These are phyloP conservation scores for Pocillopora grandis DNA, from an alignment of 92 coral and sea anemone species.

Conservation along the genomic window DNA sequence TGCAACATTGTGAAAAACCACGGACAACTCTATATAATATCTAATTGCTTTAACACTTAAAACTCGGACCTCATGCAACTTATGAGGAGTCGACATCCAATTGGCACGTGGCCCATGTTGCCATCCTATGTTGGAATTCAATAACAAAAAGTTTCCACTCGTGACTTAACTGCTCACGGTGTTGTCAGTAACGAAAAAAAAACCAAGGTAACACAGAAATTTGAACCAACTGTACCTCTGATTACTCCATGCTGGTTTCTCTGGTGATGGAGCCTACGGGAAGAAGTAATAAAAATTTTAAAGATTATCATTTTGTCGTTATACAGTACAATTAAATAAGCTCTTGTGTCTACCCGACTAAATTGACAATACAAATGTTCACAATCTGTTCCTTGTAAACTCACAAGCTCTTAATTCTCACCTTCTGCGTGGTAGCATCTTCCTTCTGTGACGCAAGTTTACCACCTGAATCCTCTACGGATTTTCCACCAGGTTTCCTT, in stretches of 20 bases:
- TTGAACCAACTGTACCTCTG: conserved; percentile 5
- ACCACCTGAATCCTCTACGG: neutral
- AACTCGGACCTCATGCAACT: no score
- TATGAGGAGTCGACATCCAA: no score
- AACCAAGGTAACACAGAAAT: neutral
- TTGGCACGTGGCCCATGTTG: no score
- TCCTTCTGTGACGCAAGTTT: neutral
- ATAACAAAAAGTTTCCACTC: no score
- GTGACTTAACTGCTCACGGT: no score
- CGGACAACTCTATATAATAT: no score
- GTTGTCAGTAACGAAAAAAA: neutral
- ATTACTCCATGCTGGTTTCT: conserved; percentile 35
- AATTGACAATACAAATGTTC: no score
- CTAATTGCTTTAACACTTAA: no score
- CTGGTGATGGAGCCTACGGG: conserved; percentile 6
- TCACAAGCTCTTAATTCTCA: neutral
- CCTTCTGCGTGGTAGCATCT: neutral
- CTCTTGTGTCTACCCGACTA: no score
- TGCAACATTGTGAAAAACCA: neutral
- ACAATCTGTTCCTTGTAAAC: no score
- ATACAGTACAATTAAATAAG: no score
- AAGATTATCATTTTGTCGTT: neutral
- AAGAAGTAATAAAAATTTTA: neutral
- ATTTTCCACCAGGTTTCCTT: conserved; percentile 5
- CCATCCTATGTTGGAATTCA: no score